These are phyloP conservation scores for Atta colombica DNA, from an alignment of 1,140 invertebrate genomes.

Conservation along the genomic window DNA sequence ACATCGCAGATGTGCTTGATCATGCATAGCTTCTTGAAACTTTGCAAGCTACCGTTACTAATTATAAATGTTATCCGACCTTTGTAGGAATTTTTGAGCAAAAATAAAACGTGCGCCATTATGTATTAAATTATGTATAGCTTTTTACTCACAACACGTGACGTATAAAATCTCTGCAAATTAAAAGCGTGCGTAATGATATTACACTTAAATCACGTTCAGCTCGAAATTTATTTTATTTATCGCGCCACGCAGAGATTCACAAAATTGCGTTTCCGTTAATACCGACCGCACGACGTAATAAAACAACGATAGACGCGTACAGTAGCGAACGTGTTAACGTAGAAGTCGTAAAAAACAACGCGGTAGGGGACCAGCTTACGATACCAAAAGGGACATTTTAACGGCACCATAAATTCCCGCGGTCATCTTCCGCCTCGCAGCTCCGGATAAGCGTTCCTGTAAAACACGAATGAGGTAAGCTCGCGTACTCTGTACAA, in stretches of 20 bases:
- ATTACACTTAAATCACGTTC: neutral
- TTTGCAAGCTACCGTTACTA: conserved; percentile 25
- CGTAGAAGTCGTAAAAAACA: conserved; percentile 81
- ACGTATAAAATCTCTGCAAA: neutral
- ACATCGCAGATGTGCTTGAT: conserved; percentile 41
- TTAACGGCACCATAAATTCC: conserved; percentile 84
- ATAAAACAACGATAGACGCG: conserved; percentile 65
- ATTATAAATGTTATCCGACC: conserved; percentile 19
- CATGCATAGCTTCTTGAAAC: conserved; percentile 49
- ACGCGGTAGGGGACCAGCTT: conserved; percentile 74
- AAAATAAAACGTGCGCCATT: neutral
- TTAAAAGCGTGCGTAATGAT: neutral
- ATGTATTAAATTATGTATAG: no score
- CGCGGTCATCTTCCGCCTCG: conserved; percentile 82
- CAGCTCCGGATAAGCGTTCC: conserved; percentile 79
- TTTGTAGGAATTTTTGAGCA: conserved; percentile 35
- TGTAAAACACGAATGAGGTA: conserved; percentile 78
- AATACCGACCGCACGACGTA: conserved; percentile 61
- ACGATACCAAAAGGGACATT: conserved; percentile 78
- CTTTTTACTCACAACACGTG: neutral
- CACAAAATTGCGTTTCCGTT: conserved; percentile 57
- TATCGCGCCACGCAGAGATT: conserved; percentile 47
- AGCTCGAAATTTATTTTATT: conserved; percentile 15
- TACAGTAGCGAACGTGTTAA: conserved; percentile 78
- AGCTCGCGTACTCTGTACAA: conserved; percentile 69